Evolutionary conservation across 2,797 vertebrate species (phyloP).

Genomic region (Pempheris klunzingeri): DNA sequence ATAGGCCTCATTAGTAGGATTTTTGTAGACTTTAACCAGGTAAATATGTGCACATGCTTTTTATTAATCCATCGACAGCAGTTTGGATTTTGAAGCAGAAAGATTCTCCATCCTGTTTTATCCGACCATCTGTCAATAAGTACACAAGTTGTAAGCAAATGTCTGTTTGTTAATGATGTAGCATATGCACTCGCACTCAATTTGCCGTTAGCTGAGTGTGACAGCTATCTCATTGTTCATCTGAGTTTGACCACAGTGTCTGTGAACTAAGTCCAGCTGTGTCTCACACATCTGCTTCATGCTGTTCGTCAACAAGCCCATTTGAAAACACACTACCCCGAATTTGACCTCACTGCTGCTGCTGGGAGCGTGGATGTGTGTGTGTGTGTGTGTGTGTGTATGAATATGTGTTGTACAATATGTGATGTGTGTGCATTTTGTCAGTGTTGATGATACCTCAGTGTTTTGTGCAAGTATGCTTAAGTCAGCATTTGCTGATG

Average conservation of each 20-base stretch:
- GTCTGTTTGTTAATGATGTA: background rate
- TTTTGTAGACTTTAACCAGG: background rate
- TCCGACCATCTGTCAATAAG: background rate
- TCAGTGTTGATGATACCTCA: conserved; percentile 42
- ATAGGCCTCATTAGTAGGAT: background rate
- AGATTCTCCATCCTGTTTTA: background rate
- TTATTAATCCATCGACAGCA: background rate
- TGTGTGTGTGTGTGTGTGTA: background rate
- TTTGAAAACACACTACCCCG: conserved; percentile 46
- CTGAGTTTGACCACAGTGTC: conserved; percentile 1
- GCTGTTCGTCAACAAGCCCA: conserved; percentile 37
- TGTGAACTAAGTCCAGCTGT: conserved; percentile 46
- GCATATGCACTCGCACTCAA: background rate
- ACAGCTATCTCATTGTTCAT: conserved; percentile 4
- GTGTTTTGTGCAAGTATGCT: conserved; percentile 28
- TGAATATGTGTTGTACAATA: conserved; percentile 13
- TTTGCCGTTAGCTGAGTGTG: background rate
- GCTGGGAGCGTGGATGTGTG: conserved; percentile 10
- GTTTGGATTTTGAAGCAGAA: conserved; percentile 1
- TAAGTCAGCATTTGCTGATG: conserved; percentile 37
- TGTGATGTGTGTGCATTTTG: conserved; percentile 38
- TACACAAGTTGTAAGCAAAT: background rate
- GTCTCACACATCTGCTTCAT: conserved; percentile 42
- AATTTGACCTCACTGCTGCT: conserved; percentile 40
- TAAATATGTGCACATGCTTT: background rate